Evolutionary conservation across 1,140 invertebrate species (phyloP).

Genomic region (Drosophila yakuba): DNA sequence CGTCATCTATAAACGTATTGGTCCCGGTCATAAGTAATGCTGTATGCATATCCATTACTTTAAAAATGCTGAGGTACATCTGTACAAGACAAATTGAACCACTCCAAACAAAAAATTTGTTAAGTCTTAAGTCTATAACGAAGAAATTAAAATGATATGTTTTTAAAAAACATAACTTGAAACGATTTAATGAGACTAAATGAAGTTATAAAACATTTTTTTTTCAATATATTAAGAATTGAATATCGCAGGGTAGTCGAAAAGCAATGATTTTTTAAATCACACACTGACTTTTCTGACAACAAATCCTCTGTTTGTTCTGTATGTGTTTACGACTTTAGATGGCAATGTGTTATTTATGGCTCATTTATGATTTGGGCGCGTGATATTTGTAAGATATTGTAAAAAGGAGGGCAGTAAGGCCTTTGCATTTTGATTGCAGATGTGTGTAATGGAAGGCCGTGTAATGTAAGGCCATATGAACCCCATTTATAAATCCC

Average conservation of each 20-base stretch:
- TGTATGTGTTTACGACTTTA: slow-evolving; percentile 32
- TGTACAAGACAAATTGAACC: background rate
- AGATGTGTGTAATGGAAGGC: slow-evolving; percentile 32
- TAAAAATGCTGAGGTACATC: slow-evolving; percentile 1
- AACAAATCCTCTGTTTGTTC: slow-evolving; percentile 21
- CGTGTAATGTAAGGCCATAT: background rate
- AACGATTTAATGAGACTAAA: too few relatives aligned
- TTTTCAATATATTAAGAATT: too few relatives aligned
- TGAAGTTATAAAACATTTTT: too few relatives aligned
- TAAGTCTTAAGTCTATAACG: too few relatives aligned
- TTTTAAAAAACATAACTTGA: too few relatives aligned
- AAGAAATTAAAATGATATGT: too few relatives aligned
- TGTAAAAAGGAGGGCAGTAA: slow-evolving; percentile 43
- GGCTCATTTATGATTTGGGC: slow-evolving; percentile 81
- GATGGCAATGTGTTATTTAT: slow-evolving; percentile 82
- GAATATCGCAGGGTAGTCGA: slow-evolving; percentile 3
- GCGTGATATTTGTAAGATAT: slow-evolving; percentile 72
- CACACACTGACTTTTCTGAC: slow-evolving; percentile 3
- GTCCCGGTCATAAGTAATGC: slow-evolving; percentile 50
- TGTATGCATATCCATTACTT: slow-evolving; percentile 8
- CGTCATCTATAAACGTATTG: slow-evolving; percentile 53
- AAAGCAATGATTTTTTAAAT: background rate
- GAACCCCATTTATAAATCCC: slow-evolving; percentile 20
- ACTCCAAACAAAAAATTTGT: background rate
- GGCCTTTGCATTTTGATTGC: slow-evolving; percentile 44